phyloP scores from a whole-genome alignment of 1,140 invertebrate genomes.

The Aporrectodea caliginosa region DNA sequence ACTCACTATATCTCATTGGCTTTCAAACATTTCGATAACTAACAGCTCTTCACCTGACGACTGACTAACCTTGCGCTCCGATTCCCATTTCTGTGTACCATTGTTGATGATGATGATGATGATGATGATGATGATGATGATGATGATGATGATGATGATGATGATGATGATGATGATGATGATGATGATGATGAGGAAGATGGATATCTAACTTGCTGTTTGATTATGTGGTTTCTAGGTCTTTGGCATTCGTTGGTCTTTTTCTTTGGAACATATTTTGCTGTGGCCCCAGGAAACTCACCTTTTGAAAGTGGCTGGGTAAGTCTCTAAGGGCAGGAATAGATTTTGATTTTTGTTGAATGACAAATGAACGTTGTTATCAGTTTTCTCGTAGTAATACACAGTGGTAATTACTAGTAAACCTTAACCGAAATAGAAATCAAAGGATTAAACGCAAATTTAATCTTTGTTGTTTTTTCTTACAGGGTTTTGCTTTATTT shows the following conservation, averaged over 20 bases:
- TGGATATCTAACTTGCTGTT: neutral
- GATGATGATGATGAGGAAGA: conserved; percentile 12
- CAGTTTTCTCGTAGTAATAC: too few relatives aligned
- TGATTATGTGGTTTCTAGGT: too few relatives aligned
- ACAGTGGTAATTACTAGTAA: too few relatives aligned
- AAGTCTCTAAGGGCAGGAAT: too few relatives aligned
- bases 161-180: neutral
- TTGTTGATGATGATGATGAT: conserved; percentile 44
- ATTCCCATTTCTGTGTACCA: too few relatives aligned
- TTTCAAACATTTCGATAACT: too few relatives aligned
- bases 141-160: conserved; percentile 7
- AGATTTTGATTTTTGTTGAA: too few relatives aligned
- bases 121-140: conserved; percentile 1
- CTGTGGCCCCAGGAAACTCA: conserved; percentile 51
- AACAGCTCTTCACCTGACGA: too few relatives aligned
- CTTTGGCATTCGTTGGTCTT: conserved; percentile 61
- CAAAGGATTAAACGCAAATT: neutral
- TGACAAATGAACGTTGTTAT: too few relatives aligned
- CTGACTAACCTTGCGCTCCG: neutral
- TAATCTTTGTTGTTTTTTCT: conserved; percentile 35
- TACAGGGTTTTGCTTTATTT: conserved; percentile 53
- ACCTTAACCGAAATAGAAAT: too few relatives aligned
- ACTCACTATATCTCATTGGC: too few relatives aligned
- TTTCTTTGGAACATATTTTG: conserved; percentile 59
- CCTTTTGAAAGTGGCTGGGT: conserved; percentile 43